Evolutionary conservation across 2,113 vertebrate species (phyloP), one percentile per base, ranked within the genome.

Genomic region (Vanacampus margaritifer): DNA sequence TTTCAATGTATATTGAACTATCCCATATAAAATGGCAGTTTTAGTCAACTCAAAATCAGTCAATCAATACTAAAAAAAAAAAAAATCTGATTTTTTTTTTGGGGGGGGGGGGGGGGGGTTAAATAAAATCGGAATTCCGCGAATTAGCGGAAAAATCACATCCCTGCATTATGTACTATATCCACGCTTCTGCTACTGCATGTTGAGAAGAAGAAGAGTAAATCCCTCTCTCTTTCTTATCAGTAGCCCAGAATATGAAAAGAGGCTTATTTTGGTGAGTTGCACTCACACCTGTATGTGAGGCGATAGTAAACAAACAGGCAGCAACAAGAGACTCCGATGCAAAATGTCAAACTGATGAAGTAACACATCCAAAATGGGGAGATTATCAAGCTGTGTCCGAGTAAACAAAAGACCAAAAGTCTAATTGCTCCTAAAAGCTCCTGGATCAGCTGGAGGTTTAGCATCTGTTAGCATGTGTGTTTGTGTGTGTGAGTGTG

Each of bases 221-320:
- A 73, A 75, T 69, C 69, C 76, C 74, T 68, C 54, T 69, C 57
- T 72, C 43, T 69, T 72, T 53, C 68, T 88, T 90, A 89, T 91
- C 87, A 82, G 58, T 58, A 75, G 64, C 79, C 75, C 64, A 68
- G 81, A 72, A 72, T 48, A 74, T 84, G 79, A 86, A 41, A 84
- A 72, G 62, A 82, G 75, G 84, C 69, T 82, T 82, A 77, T 84
- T 83, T 84, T 71, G 73, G 64, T 75, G 72, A 85, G 79, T 77
- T 67, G 63, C 32, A 64, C 41, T 21, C 5, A 14, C 41, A 1
- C 9, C 58, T 41, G 69, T 65, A 62, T 78, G 69, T 50, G 75
- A 82, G 73, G 6, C 51, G 74, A 72, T 73, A 78, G 59, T 48
- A 57, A 79, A 84, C 64, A 79, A 66, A 67, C 54, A 51, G 45